A percentile compares a stretch with the other conserved stretches of the same genome.
Evolutionary conservation across 2,888 invertebrate genomes (phyloP).

Genomic region (Drosophila cyrtoloma): DNA sequence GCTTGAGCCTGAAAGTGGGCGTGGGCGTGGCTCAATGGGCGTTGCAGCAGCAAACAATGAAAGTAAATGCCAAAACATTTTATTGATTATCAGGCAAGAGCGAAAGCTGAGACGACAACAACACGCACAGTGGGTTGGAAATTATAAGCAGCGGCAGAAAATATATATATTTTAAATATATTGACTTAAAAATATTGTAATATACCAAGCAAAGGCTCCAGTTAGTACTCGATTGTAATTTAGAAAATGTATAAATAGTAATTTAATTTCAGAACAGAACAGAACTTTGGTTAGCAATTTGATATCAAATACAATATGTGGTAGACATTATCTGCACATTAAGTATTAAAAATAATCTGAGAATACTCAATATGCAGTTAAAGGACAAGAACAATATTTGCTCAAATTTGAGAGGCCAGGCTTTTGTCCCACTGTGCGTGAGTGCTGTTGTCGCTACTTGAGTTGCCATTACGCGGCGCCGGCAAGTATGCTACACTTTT

Average conservation of each 20-base stretch:
- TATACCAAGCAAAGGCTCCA: rapidly evolving
- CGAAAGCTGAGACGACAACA: constrained; percentile 43
- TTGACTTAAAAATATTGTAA: not conserved
- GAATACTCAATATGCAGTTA: not conserved
- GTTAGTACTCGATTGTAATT: not conserved
- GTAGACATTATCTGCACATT: not conserved
- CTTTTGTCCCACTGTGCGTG: constrained; percentile 40
- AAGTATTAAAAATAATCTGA: not conserved
- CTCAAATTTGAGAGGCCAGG: not conserved
- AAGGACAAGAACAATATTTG: not conserved
- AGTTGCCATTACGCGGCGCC: constrained; percentile 77
- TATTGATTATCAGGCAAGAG: constrained; percentile 74
- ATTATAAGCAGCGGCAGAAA: not conserved
- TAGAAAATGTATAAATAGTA: not conserved
- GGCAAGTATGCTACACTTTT: constrained; percentile 74
- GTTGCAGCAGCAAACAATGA: constrained; percentile 79
- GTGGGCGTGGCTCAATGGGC: constrained; percentile 69
- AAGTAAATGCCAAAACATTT: constrained; percentile 82
- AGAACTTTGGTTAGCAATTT: not conserved
- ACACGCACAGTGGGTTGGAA: constrained; percentile 43
- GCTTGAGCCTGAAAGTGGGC: constrained; percentile 36
- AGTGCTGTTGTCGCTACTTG: constrained; percentile 57
- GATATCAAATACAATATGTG: not conserved
- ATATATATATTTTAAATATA: rapidly evolving
- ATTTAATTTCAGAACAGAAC: not conserved